Percentiles rank a stretch among this genome's conserved stretches.
phyloP scores from a whole-genome alignment of 2,797 vertebrate species.

The Triplophysa yarkandensis region DNA sequence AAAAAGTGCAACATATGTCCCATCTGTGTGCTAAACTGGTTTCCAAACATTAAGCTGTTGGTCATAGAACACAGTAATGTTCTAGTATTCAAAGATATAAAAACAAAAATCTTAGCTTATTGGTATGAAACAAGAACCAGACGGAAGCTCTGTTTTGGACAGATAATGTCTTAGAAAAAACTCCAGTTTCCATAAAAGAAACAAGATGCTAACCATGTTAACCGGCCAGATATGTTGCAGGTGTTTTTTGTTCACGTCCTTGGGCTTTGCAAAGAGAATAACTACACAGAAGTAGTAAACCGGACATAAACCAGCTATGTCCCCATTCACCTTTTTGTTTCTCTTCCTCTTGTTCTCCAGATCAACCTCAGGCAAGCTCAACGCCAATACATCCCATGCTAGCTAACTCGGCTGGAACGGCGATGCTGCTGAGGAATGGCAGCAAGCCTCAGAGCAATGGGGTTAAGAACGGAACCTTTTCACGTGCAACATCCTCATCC shows the following conservation, averaged over 20 bases:
- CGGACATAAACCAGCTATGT: constrained; percentile 27
- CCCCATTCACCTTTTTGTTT: constrained; percentile 28
- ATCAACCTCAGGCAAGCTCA: constrained; percentile 83
- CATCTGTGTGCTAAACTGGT: neutral
- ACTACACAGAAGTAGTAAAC: constrained; percentile 30
- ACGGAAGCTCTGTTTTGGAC: constrained; percentile 3
- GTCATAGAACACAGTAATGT: neutral
- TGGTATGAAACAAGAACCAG: constrained; percentile 29
- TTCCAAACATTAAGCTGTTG: neutral
- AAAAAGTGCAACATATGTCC: neutral
- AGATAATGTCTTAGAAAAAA: constrained; percentile 20
- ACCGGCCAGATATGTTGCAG: constrained; percentile 30
- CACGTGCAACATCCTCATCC: constrained; percentile 71
- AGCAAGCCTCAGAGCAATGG: constrained; percentile 71
- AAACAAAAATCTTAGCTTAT: neutral
- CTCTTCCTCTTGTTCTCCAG: constrained; percentile 64
- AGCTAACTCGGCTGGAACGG: constrained; percentile 72
- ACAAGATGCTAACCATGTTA: constrained; percentile 34
- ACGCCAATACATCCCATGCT: constrained; percentile 64
- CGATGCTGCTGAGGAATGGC: constrained; percentile 77
- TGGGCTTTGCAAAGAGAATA: constrained; percentile 40
- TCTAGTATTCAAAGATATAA: neutral
- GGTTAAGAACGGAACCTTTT: constrained; percentile 70
- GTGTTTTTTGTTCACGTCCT: constrained; percentile 39
- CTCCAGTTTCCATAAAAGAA: constrained; percentile 8